phyloP scores from a whole-genome alignment of 2,797 vertebrate species.

The Bovichtus variegatus region DNA sequence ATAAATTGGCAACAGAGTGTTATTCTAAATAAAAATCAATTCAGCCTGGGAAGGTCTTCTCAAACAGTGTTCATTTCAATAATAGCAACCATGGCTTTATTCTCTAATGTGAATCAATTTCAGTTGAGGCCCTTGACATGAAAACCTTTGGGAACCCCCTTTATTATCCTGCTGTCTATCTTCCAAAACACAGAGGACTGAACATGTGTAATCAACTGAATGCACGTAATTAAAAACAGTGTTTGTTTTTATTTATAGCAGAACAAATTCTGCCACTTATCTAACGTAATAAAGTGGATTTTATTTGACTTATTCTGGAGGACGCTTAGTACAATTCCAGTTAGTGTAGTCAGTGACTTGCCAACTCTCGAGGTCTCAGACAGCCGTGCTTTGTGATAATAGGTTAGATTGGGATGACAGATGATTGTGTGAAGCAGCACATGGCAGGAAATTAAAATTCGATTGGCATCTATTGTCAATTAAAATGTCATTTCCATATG shows the following conservation, averaged over 20 bases:
- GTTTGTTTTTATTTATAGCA: slow-evolving; percentile 25
- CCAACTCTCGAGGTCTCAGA: background rate
- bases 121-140: slow-evolving; percentile 12
- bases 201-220: background rate
- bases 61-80: slow-evolving; percentile 2
- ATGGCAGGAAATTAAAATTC: slow-evolving; percentile 43
- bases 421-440: background rate
- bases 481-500: slow-evolving; percentile 35
- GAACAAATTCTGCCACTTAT: background rate
- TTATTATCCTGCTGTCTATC: slow-evolving; percentile 7
- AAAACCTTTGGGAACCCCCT: slow-evolving; percentile 10
- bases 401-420: background rate
- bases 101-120: slow-evolving; percentile 20
- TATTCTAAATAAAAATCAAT: slow-evolving; percentile 13
- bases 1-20: background rate
- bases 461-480: slow-evolving; percentile 11
- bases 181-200: background rate
- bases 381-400: background rate
- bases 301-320: background rate
- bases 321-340: background rate
- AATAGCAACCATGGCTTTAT: background rate
- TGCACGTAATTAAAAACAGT: background rate
- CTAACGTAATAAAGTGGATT: slow-evolving; percentile 10
- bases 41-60: background rate
- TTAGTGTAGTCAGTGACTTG: background rate